phyloP scores from a whole-genome alignment of 2,113 vertebrate genomes.

The Protobothrops mucrosquamatus region DNA sequence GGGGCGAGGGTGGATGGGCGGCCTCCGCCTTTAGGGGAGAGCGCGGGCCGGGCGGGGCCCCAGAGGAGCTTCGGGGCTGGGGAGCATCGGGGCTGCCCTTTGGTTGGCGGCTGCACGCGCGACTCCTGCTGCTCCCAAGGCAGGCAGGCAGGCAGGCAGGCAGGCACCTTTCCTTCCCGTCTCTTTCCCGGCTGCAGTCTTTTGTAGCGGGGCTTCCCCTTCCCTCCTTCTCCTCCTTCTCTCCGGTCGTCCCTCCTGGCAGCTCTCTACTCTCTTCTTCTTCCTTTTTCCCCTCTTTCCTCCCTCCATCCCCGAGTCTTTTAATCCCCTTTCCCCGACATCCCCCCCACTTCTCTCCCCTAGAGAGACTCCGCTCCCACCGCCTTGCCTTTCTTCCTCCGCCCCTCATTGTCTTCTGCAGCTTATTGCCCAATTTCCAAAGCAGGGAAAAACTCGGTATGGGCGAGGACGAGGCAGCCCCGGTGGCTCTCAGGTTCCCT shows the following conservation, averaged over 20 bases:
- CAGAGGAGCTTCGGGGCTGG: background rate
- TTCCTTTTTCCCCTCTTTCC: background rate
- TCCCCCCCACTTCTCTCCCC: background rate
- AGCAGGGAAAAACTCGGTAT: background rate
- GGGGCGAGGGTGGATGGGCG: background rate
- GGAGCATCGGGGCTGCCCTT: accelerated
- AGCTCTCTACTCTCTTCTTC: background rate
- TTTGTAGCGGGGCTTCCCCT: constrained; percentile 11
- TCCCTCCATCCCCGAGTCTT: background rate
- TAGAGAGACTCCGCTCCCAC: background rate
- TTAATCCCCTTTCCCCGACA: background rate
- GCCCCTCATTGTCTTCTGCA: constrained; percentile 6
- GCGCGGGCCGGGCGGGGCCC: background rate
- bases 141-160: background rate
- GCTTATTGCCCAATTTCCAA: background rate
- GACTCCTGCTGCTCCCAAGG: background rate
- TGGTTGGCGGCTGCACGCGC: background rate
- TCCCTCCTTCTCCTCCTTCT: background rate
- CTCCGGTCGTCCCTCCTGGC: background rate
- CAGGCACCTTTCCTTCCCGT: background rate
- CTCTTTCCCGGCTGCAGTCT: background rate
- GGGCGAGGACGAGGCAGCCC: background rate
- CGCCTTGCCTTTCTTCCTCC: background rate
- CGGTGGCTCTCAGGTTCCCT: background rate
- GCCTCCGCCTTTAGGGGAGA: background rate